phyloP scores from a whole-genome alignment of 2,888 invertebrate genomes.

The Ashinkailepas kermadecensis region DNA sequence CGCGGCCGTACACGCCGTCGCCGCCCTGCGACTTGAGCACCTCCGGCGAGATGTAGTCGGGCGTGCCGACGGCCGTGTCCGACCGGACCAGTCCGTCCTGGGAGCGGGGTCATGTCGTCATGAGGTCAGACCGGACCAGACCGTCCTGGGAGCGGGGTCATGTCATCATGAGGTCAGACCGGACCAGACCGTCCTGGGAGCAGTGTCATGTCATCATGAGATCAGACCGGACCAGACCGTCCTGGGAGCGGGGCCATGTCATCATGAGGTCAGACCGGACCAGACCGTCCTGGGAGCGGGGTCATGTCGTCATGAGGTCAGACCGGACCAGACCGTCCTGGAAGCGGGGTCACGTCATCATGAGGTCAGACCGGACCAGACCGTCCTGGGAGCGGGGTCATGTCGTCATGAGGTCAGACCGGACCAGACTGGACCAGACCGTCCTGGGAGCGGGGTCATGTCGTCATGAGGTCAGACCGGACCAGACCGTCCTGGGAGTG shows the following conservation, averaged over 20 bases:
- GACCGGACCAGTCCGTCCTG: constrained; percentile 89
- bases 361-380: constrained; percentile 74
- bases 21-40: constrained; percentile 91
- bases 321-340: constrained; percentile 88
- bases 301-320: constrained; percentile 53
- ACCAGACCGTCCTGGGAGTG: constrained; percentile 73
- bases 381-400: constrained; percentile 58
- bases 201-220: background rate
- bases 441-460: constrained; percentile 50
- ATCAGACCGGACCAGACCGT: constrained; percentile 90
- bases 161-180: constrained; percentile 60
- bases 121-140: constrained; percentile 74
- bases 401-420: constrained; percentile 57
- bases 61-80: constrained; percentile 97
- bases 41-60: constrained; percentile 98
- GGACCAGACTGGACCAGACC: constrained; percentile 91
- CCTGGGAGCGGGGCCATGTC: constrained; percentile 44
- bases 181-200: constrained; percentile 75
- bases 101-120: constrained; percentile 23
- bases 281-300: constrained; percentile 66
- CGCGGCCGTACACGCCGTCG: constrained; percentile 90
- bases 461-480: constrained; percentile 62
- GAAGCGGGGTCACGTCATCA: too few species aligned
- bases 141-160: constrained; percentile 58
- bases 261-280: constrained; percentile 69